Evolutionary conservation across 2,888 invertebrate genomes (phyloP).

Genomic region (Campopleginae sp.): DNA sequence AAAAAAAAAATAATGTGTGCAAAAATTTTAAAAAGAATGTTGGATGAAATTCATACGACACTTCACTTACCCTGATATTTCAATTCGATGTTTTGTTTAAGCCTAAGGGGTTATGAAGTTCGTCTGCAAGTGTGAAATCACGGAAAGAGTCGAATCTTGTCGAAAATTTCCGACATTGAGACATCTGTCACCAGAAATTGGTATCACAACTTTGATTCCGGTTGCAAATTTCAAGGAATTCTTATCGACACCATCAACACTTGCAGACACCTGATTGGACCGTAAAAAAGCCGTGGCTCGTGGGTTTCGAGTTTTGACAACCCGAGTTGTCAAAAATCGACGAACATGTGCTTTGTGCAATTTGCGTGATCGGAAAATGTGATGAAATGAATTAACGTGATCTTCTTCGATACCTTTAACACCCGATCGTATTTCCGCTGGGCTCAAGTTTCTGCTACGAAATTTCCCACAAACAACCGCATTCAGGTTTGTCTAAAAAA

Average conservation of each 20-base stretch:
- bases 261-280: background rate
- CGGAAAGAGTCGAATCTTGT: background rate
- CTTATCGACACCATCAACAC: slow-evolving; percentile 8
- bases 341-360: background rate
- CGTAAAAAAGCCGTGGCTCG: background rate
- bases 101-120: slow-evolving; percentile 1
- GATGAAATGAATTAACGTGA: background rate
- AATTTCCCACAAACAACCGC: slow-evolving; percentile 26
- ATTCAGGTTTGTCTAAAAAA: background rate
- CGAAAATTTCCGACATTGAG: background rate
- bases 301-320: slow-evolving; percentile 23
- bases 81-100: background rate
- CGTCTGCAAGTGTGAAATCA: background rate
- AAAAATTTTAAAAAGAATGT: background rate
- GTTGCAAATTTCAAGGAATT: background rate
- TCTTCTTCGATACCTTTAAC: background rate
- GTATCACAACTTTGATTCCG: background rate
- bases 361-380: background rate
- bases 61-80: slow-evolving; percentile 20
- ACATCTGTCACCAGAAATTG: background rate
- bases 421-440: slow-evolving; percentile 1
- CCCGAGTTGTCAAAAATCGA: background rate
- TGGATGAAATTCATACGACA: background rate
- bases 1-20: background rate
- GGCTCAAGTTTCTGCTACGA: slow-evolving; percentile 11